Evolutionary conservation across 1,140 invertebrate species (phyloP), one percentile per base, ranked within the genome.

Genomic region (Zaprionus davidi): DNA sequence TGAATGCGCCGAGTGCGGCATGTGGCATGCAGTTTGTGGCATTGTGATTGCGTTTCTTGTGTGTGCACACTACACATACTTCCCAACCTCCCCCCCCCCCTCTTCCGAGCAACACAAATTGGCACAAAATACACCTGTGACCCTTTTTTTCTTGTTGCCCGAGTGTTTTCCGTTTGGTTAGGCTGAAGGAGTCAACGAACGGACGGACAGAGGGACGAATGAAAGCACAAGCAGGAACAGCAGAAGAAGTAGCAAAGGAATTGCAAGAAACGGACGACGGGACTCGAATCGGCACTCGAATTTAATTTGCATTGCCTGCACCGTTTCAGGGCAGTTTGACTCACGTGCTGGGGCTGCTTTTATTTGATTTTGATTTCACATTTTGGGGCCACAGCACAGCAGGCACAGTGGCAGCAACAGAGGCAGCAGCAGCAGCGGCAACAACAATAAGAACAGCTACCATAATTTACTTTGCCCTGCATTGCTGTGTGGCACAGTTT

Each of bases 281-380:
- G 38, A 53, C 41, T 68, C 64, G 65, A 88, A 87, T 87, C 84
- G 81, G 84, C 67, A 88, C 85, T 81, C 78, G 87, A 88, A 88
- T 88, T 88, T 88, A 84, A 88, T 88, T 88, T 90, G 85, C 84
- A 88, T 88, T 38, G 28, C 41, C 46, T 22, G 49, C 26, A 24
- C 12, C 59, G 28, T 49, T 12, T 51, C 44, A 17, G 41, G 41
- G 15, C 76, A 56, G 56, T 76, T 83, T 75, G 78, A 73, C 78
- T 87, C 78, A 87, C 84, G 80, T 87, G 84, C 83, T n/a, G 15
- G n/a, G 41, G 79, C 82, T 87, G 64, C 71, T 71, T 88, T 88
- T 88, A 88, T 88, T 88, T 88, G 84, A 88, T 88, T 88, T 88
- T 77, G 63, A 67, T 77, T 77, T 88, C 75, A 90, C 84, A 88